Evolutionary conservation across 2,888 invertebrate species (phyloP).

Genomic region (Chloromyia formosa): DNA sequence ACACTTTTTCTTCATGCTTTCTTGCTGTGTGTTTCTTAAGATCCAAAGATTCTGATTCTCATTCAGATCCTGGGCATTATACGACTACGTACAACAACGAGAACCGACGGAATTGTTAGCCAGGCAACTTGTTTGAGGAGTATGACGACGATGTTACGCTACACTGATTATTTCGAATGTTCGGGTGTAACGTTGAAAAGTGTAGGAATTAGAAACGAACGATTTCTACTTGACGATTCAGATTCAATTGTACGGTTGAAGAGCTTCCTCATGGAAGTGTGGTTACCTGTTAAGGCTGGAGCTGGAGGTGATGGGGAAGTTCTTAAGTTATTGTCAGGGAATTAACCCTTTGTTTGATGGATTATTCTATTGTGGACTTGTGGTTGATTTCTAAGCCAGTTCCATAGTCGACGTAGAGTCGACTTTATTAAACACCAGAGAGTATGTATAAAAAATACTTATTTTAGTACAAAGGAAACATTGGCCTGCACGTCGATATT

Average conservation of each 20-base stretch:
- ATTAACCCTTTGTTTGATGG: too few species aligned
- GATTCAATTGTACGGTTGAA: not conserved
- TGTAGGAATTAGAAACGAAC: slow-evolving; percentile 23
- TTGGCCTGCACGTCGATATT: too few species aligned
- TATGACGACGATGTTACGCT: slow-evolving; percentile 23
- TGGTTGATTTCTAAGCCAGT: too few species aligned
- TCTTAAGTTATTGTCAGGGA: too few species aligned
- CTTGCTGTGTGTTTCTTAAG: not conserved
- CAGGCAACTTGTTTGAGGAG: not conserved
- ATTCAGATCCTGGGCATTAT: slow-evolving; percentile 25
- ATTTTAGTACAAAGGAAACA: too few species aligned
- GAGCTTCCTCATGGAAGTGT: not conserved
- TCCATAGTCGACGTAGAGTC: too few species aligned
- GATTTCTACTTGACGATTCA: slow-evolving; percentile 14
- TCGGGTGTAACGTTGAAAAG: slow-evolving; percentile 6
- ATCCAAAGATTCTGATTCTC: slow-evolving; percentile 16
- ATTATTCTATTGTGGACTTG: too few species aligned
- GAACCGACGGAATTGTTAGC: too few species aligned
- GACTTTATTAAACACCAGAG: too few species aligned
- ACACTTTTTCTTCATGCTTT: slow-evolving; percentile 4
- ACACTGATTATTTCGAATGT: slow-evolving; percentile 23
- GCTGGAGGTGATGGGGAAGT: not conserved
- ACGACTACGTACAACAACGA: not conserved
- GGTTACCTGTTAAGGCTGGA: not conserved
- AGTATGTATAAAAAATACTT: too few species aligned